These are phyloP conservation scores for Idaea aversata DNA, from an alignment of 2,888 invertebrate genomes.

Conservation along the genomic window DNA sequence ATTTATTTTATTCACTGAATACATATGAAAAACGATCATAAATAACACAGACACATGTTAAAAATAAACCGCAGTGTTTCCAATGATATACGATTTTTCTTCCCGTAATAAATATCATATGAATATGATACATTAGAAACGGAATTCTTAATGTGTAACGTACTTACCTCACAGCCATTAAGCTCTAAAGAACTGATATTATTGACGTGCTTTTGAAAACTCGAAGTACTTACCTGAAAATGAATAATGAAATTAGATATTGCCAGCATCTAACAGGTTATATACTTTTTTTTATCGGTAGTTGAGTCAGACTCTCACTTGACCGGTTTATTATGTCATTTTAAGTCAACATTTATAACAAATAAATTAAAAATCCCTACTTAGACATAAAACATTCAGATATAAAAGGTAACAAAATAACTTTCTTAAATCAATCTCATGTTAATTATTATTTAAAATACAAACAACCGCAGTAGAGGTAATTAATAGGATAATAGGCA, in stretches of 20 bases:
- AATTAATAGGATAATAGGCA: neutral
- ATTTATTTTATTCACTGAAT: too few species aligned
- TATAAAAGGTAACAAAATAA: too few species aligned
- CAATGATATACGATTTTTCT: slow-evolving; percentile 20
- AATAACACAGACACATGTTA: neutral
- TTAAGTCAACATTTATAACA: too few species aligned
- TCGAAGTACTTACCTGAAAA: slow-evolving; percentile 40
- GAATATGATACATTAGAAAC: slow-evolving; percentile 2
- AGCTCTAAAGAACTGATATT: slow-evolving; percentile 16
- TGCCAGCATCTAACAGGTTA: neutral
- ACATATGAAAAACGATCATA: neutral
- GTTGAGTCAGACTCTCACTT: neutral
- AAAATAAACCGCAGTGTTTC: neutral
- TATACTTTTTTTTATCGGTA: neutral
- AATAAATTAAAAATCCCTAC: too few species aligned
- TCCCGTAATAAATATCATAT: slow-evolving; percentile 39
- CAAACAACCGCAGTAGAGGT: neutral
- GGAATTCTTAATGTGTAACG: slow-evolving; percentile 3
- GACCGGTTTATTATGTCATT: neutral
- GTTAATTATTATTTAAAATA: neutral
- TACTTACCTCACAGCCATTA: slow-evolving; percentile 8
- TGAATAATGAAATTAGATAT: slow-evolving; percentile 6
- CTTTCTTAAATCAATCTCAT: slow-evolving; percentile 7
- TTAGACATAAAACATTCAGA: too few species aligned
- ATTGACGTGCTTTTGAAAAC: slow-evolving; percentile 25